Percentiles rank a stretch among this genome's conserved stretches.
These are phyloP conservation scores for Sciurus carolinensis DNA, from an alignment of 2,797 vertebrate genomes.

Conservation along the genomic window DNA sequence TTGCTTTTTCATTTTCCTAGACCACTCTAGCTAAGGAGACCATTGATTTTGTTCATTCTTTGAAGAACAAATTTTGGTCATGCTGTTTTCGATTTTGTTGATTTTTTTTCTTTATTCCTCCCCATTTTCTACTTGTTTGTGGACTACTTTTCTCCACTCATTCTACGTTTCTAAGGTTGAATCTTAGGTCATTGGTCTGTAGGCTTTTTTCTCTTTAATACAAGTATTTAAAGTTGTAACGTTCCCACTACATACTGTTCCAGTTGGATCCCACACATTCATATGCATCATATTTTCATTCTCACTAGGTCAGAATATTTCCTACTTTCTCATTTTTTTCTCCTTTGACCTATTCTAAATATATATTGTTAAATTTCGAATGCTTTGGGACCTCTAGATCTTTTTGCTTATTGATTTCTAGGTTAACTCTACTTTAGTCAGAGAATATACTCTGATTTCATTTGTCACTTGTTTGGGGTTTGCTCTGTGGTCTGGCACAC, in stretches of 20 bases:
- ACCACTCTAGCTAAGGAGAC: neutral
- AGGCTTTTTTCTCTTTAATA: neutral
- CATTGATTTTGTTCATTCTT: neutral
- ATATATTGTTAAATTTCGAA: neutral
- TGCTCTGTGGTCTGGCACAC: neutral
- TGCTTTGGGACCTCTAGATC: neutral
- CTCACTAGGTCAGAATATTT: neutral
- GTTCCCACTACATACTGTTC: neutral
- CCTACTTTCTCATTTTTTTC: neutral
- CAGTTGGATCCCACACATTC: neutral
- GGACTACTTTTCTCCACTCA: neutral
- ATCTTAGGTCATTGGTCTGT: neutral
- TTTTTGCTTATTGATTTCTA: neutral
- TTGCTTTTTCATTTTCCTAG: slow-evolving; percentile 19
- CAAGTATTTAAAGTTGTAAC: neutral
- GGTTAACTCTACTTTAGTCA: neutral
- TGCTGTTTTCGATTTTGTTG: neutral
- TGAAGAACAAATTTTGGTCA: neutral
- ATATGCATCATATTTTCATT: neutral
- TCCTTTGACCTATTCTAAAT: neutral
- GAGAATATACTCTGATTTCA: neutral
- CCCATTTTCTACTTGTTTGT: neutral
- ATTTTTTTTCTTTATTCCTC: neutral
- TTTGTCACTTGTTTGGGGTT: neutral
- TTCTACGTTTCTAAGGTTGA: neutral